A percentile compares a stretch with the other conserved stretches of the same genome.
phyloP scores from a whole-genome alignment of 2,888 invertebrate species.

The Enchytraeus crypticus region DNA sequence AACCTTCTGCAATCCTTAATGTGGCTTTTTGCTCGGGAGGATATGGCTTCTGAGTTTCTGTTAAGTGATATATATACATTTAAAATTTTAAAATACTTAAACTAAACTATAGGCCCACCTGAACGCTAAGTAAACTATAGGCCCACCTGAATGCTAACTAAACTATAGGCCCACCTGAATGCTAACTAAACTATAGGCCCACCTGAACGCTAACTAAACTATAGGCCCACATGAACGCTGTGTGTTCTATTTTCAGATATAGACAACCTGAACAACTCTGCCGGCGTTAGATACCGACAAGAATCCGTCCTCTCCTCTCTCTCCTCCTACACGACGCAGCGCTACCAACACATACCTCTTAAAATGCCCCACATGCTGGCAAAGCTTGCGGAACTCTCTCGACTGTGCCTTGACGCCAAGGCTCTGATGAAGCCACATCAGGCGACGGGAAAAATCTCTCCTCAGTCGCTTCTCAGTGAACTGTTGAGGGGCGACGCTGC shows the following conservation, averaged over 20 bases:
- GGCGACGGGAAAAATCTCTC: constrained; percentile 78
- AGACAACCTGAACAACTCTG: constrained; percentile 82
- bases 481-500: constrained; percentile 63
- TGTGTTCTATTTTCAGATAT: constrained; percentile 59
- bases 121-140: too few relatives aligned
- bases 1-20: too few relatives aligned
- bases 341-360: constrained; percentile 84
- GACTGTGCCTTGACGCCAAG: constrained; percentile 89
- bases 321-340: constrained; percentile 79
- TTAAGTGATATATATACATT: too few relatives aligned
- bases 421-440: constrained; percentile 58
- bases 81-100: too few relatives aligned
- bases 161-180: too few relatives aligned
- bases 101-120: too few relatives aligned
- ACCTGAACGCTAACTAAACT: too few relatives aligned
- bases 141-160: too few relatives aligned
- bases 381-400: constrained; percentile 84
- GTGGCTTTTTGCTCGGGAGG: too few relatives aligned
- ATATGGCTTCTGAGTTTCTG: too few relatives aligned
- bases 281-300: constrained; percentile 84
- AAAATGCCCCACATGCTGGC: constrained; percentile 88
- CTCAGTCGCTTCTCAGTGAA: constrained; percentile 91
- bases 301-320: constrained; percentile 85
- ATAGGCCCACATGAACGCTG: too few relatives aligned
- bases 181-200: too few relatives aligned